Evolutionary conservation across 2,888 invertebrate species (phyloP), one percentile per base, ranked within the genome.

Genomic region (Baronia brevicornis): DNA sequence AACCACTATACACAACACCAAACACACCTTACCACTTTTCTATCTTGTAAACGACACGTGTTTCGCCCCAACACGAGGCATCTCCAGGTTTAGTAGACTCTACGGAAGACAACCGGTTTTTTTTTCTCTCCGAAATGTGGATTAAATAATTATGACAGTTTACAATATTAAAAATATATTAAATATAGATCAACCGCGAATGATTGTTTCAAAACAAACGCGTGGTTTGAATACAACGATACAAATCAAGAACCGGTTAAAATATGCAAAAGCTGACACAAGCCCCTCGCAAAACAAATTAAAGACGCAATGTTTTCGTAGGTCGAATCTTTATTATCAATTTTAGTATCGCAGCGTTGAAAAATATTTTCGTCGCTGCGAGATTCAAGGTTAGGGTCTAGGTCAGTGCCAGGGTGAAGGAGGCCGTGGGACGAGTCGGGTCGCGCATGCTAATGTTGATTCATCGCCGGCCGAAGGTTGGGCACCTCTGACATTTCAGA

Each of bases 401-500:
- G 58, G 62, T 51, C 57, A 50, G 44, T 49, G 60, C 47, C 41
- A 43, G 46, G 51, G 57, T 55, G 49, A 51, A 43, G 40, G 42
- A 48, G 77, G 72, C 70, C 77, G 74, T 73, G 75, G 59, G 75
- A 74, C 60, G 60, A 46, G 49, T 19, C 38, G 29, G 36, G 43
- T 45, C 50, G 51, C 47, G 46, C 44, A 48, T 58, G 66, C 49
- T 60, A 54, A 51, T 54, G 68, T 62, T 61, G 69, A 69, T 60
- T 65, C 69, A 62, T 53, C 51, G 55, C 45, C 49, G 60, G 55
- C 56, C 67, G 53, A 60, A 70, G 74, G 71, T 71, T 69, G 62
- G 46, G 55, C 56, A 73, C 71, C 74, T 67, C 61, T 71, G 73
- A 68, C 73, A 68, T 70, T 71, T 63, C 18, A 44, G 41, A 40